phyloP scores from a whole-genome alignment of 2,888 invertebrate genomes.

The Volucella inflata region DNA sequence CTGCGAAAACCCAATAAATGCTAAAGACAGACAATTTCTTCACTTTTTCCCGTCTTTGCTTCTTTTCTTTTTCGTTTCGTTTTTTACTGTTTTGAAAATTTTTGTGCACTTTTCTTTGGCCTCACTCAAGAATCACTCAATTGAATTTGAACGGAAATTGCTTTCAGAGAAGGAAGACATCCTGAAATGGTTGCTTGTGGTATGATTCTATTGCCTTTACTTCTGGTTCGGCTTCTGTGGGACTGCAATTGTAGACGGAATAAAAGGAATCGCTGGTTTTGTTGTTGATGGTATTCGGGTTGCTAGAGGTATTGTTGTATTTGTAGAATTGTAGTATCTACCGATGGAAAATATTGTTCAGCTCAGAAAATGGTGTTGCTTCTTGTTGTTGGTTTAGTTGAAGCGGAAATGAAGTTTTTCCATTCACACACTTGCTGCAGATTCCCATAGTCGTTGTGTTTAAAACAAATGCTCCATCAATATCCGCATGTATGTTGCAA shows the following conservation, averaged over 20 bases:
- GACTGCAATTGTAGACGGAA: slow-evolving; percentile 38
- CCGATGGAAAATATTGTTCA: slow-evolving; percentile 51
- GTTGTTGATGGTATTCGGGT: slow-evolving; percentile 13
- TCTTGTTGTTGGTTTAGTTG: slow-evolving; percentile 46
- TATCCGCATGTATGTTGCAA: not conserved
- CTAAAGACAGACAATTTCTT: not conserved
- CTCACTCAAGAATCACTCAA: slow-evolving; percentile 63
- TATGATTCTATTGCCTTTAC: slow-evolving; percentile 40
- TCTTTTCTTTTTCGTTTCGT: slow-evolving; percentile 22
- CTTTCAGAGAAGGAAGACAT: slow-evolving; percentile 68
- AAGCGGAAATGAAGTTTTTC: slow-evolving; percentile 64
- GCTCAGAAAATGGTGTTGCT: slow-evolving; percentile 48
- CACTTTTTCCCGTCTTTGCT: not conserved
- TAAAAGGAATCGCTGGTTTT: slow-evolving; percentile 11
- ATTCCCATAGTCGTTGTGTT: too few species aligned
- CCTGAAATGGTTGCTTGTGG: slow-evolving; percentile 50
- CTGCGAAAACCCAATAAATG: too few species aligned
- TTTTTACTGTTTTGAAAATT: not conserved
- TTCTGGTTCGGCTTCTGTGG: not conserved
- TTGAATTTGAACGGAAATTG: slow-evolving; percentile 74
- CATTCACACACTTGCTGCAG: not conserved
- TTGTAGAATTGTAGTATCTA: slow-evolving; percentile 20
- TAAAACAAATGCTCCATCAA: not conserved
- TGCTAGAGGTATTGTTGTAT: slow-evolving; percentile 2
- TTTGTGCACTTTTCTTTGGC: slow-evolving; percentile 5